A percentile compares a stretch with the other conserved stretches of the same genome.
phyloP scores from a whole-genome alignment of 2,888 invertebrate genomes.

The Epistrophe eligans region DNA sequence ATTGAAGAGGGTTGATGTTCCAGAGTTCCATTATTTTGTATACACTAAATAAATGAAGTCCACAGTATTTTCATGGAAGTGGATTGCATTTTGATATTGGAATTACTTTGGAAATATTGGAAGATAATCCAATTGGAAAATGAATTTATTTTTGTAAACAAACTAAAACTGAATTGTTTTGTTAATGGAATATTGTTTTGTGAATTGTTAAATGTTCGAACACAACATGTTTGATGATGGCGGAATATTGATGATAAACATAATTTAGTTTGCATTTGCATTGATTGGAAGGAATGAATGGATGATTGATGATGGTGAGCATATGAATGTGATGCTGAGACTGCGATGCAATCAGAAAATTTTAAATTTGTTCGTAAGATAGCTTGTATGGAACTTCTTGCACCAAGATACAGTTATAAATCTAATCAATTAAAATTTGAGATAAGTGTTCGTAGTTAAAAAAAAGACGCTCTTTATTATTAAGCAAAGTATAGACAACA shows the following conservation, averaged over 20 bases:
- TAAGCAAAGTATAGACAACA: too few species aligned
- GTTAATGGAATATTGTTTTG: neutral
- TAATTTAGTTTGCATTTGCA: neutral
- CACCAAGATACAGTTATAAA: too few species aligned
- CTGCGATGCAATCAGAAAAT: neutral
- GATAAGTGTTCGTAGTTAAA: too few species aligned
- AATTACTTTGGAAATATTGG: constrained; percentile 1
- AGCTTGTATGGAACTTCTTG: too few species aligned
- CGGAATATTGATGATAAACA: constrained; percentile 13
- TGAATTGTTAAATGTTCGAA: neutral
- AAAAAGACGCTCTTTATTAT: too few species aligned
- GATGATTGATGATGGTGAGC: neutral
- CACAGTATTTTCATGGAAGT: constrained; percentile 13
- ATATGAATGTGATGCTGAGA: neutral
- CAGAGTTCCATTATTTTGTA: neutral
- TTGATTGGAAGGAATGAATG: neutral
- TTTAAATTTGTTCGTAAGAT: neutral
- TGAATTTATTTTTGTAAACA: constrained; percentile 33
- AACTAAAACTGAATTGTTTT: neutral
- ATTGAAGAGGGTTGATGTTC: constrained; percentile 2
- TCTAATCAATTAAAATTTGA: too few species aligned
- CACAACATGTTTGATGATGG: constrained; percentile 36
- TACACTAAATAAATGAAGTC: neutral
- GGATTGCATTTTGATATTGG: constrained; percentile 25
- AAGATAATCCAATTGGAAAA: constrained; percentile 12